Evolutionary conservation across 1,140 invertebrate species (phyloP).

Genomic region (Odontomachus brunneus): DNA sequence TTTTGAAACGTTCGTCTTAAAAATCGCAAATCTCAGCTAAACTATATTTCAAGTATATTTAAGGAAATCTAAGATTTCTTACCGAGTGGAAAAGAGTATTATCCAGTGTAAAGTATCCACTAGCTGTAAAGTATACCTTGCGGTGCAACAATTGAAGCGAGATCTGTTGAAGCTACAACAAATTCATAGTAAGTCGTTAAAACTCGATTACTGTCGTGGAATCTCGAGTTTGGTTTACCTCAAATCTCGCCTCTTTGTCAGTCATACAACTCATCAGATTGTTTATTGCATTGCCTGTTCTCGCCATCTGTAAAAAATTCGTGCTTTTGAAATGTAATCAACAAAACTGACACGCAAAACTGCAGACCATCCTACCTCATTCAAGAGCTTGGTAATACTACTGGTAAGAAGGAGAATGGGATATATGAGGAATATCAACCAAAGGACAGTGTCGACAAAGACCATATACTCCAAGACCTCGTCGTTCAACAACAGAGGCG

Average conservation of each 20-base stretch:
- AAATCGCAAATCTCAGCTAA: too few relatives aligned
- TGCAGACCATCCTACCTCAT: slow-evolving; percentile 61
- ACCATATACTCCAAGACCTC: neutral
- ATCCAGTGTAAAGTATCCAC: slow-evolving; percentile 84
- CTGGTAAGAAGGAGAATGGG: slow-evolving; percentile 61
- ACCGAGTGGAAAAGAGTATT: slow-evolving; percentile 83
- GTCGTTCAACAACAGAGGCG: slow-evolving; percentile 42
- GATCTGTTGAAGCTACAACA: slow-evolving; percentile 83
- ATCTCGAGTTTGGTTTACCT: slow-evolving; percentile 55
- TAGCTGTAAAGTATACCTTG: slow-evolving; percentile 81
- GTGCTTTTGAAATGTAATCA: neutral
- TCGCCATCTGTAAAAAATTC: slow-evolving; percentile 50
- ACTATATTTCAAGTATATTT: too few relatives aligned
- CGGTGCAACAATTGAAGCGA: slow-evolving; percentile 84
- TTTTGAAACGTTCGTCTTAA: too few relatives aligned
- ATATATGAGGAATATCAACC: slow-evolving; percentile 49
- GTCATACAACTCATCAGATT: slow-evolving; percentile 36
- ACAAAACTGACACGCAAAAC: too few relatives aligned
- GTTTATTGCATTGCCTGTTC: slow-evolving; percentile 60
- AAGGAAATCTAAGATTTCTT: slow-evolving; percentile 46
- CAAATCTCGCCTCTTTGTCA: slow-evolving; percentile 27
- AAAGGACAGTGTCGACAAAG: slow-evolving; percentile 43
- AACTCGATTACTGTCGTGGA: neutral
- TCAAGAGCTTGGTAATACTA: slow-evolving; percentile 50
- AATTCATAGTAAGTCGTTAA: slow-evolving; percentile 8